These are phyloP conservation scores for Papilio elwesi DNA, from an alignment of 2,888 invertebrate genomes.

Conservation along the genomic window DNA sequence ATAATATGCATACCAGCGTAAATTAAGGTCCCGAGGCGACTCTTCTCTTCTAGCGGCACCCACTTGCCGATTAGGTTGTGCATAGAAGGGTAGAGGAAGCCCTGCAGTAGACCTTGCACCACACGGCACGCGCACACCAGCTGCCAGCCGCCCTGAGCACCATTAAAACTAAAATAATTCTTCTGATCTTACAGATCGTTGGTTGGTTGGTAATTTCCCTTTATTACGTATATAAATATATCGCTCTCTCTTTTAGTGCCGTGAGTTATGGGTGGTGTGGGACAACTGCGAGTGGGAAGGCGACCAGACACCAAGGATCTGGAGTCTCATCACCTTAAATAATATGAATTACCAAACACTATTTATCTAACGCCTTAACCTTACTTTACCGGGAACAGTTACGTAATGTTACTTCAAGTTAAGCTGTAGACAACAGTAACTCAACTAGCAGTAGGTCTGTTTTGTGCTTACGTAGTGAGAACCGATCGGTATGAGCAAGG, in stretches of 20 bases:
- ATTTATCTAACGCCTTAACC: too few species aligned
- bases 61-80: slow-evolving; percentile 90
- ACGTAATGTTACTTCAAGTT: too few species aligned
- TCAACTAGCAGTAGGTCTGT: background rate
- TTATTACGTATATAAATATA: too few species aligned
- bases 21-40: slow-evolving; percentile 71
- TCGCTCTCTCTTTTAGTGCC: too few species aligned
- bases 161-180: background rate
- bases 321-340: too few species aligned
- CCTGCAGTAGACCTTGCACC: slow-evolving; percentile 89
- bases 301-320: too few species aligned
- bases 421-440: background rate
- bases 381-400: too few species aligned
- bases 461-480: slow-evolving; percentile 62
- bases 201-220: too few species aligned
- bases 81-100: slow-evolving; percentile 87
- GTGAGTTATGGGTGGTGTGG: too few species aligned
- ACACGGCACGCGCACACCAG: slow-evolving; percentile 87
- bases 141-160: slow-evolving; percentile 82
- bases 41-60: slow-evolving; percentile 85
- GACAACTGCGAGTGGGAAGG: too few species aligned
- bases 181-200: too few species aligned
- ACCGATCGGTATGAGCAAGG: slow-evolving; percentile 61
- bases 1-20: slow-evolving; percentile 59
- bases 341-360: too few species aligned